These are phyloP conservation scores for Acrocephalus scirpaceus DNA, from an alignment of 2,797 vertebrate genomes.

Conservation along the genomic window DNA sequence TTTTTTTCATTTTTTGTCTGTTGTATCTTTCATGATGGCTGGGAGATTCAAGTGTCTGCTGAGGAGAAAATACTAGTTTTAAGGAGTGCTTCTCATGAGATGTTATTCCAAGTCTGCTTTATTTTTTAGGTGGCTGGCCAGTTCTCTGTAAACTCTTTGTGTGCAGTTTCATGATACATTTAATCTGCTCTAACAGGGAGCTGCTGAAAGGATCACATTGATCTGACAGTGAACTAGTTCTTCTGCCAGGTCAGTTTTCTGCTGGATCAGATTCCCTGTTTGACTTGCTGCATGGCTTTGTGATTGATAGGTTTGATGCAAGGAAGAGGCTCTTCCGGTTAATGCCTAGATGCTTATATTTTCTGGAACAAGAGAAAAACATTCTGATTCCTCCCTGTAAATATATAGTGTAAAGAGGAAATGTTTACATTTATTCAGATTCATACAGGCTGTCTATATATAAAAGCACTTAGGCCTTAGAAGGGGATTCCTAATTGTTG, in stretches of 20 bases:
- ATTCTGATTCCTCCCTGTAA: background rate
- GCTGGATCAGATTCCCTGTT: constrained; percentile 25
- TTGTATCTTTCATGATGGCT: background rate
- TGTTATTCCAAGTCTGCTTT: background rate
- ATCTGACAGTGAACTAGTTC: constrained; percentile 35
- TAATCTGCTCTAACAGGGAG: constrained; percentile 48
- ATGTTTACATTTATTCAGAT: background rate
- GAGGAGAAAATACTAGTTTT: background rate
- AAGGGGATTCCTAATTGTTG: background rate
- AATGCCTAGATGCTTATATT: background rate
- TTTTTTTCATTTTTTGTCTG: background rate
- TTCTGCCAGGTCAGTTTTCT: constrained; percentile 40
- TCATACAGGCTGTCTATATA: background rate
- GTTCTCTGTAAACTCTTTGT: background rate
- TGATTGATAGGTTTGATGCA: background rate
- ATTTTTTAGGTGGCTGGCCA: background rate
- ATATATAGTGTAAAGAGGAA: background rate
- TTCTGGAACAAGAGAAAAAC: background rate
- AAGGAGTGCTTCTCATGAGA: background rate
- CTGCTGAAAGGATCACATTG: constrained; percentile 47
- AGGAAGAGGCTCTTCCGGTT: background rate
- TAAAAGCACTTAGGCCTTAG: background rate
- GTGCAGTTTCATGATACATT: constrained; percentile 10
- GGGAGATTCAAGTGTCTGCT: background rate
- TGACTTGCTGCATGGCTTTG: background rate